These are phyloP conservation scores for Drosophila rhopaloa DNA, from an alignment of 1,140 invertebrate genomes.

Conservation along the genomic window DNA sequence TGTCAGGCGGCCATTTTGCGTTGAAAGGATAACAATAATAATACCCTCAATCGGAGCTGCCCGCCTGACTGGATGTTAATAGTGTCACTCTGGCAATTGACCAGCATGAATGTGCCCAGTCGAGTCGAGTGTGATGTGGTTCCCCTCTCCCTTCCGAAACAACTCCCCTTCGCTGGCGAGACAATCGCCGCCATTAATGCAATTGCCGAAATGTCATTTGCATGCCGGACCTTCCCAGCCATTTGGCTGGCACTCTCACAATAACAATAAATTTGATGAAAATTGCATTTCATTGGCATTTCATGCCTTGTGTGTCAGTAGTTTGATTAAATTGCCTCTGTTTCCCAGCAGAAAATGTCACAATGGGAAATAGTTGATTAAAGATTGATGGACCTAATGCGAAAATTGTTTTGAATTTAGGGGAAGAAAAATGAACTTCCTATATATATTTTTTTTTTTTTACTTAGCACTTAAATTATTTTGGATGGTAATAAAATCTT, in stretches of 20 bases:
- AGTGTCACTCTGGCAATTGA: slow-evolving; percentile 78
- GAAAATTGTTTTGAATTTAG: slow-evolving; percentile 5
- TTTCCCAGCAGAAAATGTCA: slow-evolving; percentile 18
- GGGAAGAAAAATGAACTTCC: not conserved
- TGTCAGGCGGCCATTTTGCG: slow-evolving; percentile 74
- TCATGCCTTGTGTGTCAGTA: slow-evolving; percentile 70
- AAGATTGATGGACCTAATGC: slow-evolving; percentile 8
- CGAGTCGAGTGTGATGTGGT: not conserved
- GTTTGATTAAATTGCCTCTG: slow-evolving; percentile 63
- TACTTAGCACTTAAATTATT: not conserved
- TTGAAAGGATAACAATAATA: slow-evolving; percentile 80
- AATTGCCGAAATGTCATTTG: slow-evolving; percentile 73
- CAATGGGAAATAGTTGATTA: slow-evolving; percentile 14
- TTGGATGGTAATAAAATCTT: too few relatives aligned
- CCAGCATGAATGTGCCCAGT: slow-evolving; percentile 72
- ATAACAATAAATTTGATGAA: slow-evolving; percentile 81
- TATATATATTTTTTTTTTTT: not conserved
- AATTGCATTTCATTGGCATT: slow-evolving; percentile 74
- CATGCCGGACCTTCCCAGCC: slow-evolving; percentile 58
- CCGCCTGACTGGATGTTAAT: slow-evolving; percentile 65
- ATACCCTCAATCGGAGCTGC: slow-evolving; percentile 67
- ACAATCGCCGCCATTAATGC: slow-evolving; percentile 75
- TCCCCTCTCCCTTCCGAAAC: not conserved
- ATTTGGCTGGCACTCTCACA: slow-evolving; percentile 54
- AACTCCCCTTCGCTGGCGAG: slow-evolving; percentile 32